phyloP scores from a whole-genome alignment of 1,140 invertebrate genomes.

The Heliconius himera region DNA sequence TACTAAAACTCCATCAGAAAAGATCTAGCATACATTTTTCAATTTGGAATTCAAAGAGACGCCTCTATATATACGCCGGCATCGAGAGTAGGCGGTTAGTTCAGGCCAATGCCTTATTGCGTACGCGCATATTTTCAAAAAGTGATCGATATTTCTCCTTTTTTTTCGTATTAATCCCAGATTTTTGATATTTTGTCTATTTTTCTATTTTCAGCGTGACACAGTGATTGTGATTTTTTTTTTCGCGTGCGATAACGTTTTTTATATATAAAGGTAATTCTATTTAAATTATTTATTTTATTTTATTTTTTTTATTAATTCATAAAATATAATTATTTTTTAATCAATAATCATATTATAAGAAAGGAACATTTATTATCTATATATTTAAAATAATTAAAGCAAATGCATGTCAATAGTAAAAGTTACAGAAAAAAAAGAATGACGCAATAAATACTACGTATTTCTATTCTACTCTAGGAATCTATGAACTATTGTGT shows the following conservation, averaged over 20 bases:
- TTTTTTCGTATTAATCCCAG: slow-evolving; percentile 19
- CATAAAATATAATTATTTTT: neutral
- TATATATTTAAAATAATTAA: neutral
- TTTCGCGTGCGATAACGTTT: slow-evolving; percentile 18
- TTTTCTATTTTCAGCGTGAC: slow-evolving; percentile 22
- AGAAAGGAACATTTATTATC: neutral
- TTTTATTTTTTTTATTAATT: slow-evolving; percentile 12
- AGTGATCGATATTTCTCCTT: slow-evolving; percentile 36
- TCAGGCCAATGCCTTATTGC: slow-evolving; percentile 39
- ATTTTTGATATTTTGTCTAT: slow-evolving; percentile 27
- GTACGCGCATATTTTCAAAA: slow-evolving; percentile 40
- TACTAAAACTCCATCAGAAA: slow-evolving; percentile 10
- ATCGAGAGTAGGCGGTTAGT: slow-evolving; percentile 41
- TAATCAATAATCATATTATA: neutral
- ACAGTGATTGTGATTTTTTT: slow-evolving; percentile 23
- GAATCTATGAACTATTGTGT: neutral
- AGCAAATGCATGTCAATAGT: neutral
- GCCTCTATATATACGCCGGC: slow-evolving; percentile 40
- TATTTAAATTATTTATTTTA: slow-evolving; percentile 16
- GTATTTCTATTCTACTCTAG: slow-evolving; percentile 22
- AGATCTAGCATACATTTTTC: slow-evolving; percentile 36
- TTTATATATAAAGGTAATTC: slow-evolving; percentile 20
- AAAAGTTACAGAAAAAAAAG: slow-evolving; percentile 9
- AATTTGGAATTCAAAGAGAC: slow-evolving; percentile 42
- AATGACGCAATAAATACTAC: slow-evolving; percentile 19